phyloP scores from a whole-genome alignment of 2,888 invertebrate genomes.

The Macaria notata region DNA sequence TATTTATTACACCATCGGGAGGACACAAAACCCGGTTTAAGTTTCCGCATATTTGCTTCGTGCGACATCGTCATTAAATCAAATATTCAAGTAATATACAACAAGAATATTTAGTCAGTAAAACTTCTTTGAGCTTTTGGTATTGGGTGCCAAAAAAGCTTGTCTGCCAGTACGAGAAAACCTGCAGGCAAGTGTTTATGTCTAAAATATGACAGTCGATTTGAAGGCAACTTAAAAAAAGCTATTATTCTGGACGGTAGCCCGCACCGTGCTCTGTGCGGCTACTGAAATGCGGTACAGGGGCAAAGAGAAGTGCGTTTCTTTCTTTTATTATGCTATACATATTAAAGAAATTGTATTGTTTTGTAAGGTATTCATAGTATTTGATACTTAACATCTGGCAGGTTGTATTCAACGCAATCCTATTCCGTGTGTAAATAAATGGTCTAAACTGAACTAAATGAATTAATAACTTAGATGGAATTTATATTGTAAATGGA shows the following conservation, averaged over 20 bases:
- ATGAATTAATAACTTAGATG: too few relatives aligned
- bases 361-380: too few relatives aligned
- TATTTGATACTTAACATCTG: too few relatives aligned
- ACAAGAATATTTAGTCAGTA: too few relatives aligned
- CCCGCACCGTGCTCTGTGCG: slow-evolving; percentile 41
- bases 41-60: slow-evolving; percentile 16
- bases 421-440: too few relatives aligned
- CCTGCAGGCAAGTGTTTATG: slow-evolving; percentile 36
- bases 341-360: too few relatives aligned
- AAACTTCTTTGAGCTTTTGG: too few relatives aligned
- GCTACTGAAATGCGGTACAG: slow-evolving; percentile 48
- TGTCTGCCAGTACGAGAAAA: neutral
- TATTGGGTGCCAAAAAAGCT: too few relatives aligned
- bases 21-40: slow-evolving; percentile 13
- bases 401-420: too few relatives aligned
- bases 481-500: too few relatives aligned
- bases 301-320: slow-evolving; percentile 35
- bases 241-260: slow-evolving; percentile 71
- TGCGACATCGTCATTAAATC: slow-evolving; percentile 21
- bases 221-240: slow-evolving; percentile 53
- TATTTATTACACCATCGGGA: slow-evolving; percentile 7
- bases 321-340: too few relatives aligned
- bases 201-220: slow-evolving; percentile 61
- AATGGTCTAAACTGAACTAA: too few relatives aligned
- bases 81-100: slow-evolving; percentile 33